A percentile compares a stretch with the other conserved stretches of the same genome.
Evolutionary conservation across 2,113 vertebrate species (phyloP).

Genomic region (Tautogolabrus adspersus): DNA sequence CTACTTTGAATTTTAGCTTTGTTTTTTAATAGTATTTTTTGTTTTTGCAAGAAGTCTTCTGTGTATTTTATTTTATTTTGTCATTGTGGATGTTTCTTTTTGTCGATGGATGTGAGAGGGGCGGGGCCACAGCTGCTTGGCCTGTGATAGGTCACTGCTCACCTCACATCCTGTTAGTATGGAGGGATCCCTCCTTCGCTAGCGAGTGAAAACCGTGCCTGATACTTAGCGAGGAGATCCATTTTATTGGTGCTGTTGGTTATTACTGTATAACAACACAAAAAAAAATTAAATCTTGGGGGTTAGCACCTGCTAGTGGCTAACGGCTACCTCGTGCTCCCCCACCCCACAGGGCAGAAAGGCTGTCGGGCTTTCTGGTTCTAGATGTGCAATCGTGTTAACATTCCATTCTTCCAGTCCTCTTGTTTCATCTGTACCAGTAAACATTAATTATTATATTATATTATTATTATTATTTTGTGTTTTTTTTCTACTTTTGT

Average conservation of each 20-base stretch:
- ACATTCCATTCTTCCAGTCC: constrained; percentile 95
- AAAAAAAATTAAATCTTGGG: constrained; percentile 72
- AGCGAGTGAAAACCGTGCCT: constrained; percentile 94
- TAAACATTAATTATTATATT: constrained; percentile 85
- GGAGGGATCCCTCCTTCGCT: constrained; percentile 83
- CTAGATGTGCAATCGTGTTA: constrained; percentile 97
- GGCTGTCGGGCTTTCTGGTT: constrained; percentile 88
- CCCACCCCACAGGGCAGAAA: constrained; percentile 85
- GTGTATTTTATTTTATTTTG: constrained; percentile 72
- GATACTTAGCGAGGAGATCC: constrained; percentile 94
- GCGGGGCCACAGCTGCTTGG: constrained; percentile 62
- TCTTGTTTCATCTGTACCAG: constrained; percentile 84
- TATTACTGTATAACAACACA: constrained; percentile 90
- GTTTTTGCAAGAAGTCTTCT: constrained; percentile 72
- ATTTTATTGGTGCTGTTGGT: constrained; percentile 98
- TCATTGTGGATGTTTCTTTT: constrained; percentile 79
- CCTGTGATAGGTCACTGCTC: constrained; percentile 12
- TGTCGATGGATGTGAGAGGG: constrained; percentile 60
- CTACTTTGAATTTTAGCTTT: constrained; percentile 76
- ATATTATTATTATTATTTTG: constrained; percentile 78
- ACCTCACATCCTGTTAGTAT: constrained; percentile 60
- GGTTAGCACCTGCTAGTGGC: constrained; percentile 63
- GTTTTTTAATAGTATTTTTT: constrained; percentile 74
- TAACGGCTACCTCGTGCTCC: constrained; percentile 81
- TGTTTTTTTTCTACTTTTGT: constrained; percentile 66